Base-by-base conservation (phyloP, 1,140 invertebrate genomes). In the Aradophagus sp. region DNA sequence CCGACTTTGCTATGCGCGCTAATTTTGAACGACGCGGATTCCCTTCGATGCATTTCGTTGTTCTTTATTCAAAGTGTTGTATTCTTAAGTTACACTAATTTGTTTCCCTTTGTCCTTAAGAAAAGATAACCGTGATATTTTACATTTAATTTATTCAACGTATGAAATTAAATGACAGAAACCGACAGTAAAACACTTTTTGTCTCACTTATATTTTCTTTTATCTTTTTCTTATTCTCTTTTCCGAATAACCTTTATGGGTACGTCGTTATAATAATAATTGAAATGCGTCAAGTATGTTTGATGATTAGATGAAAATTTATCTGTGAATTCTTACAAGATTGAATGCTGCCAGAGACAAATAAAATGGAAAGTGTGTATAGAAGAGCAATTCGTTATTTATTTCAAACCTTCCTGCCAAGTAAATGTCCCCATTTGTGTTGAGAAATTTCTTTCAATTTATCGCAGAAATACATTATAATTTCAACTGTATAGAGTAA, bases 271-370 rank as follows among this genome's bases (percentile, higher is more conserved):
- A 26, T 17, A 17, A 36, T 42, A 14, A 34, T 38, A 26, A 17
- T 31, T 36, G 44, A 69, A 48, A 48, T 69, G 55, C 65, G 56
- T 35, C 62, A 66, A 56, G 44, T 66, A 58, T 62, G 50, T 62
- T 69, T 62, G 39, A 50, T 50, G 34, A 61, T 62, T 69, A 56
- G 48, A 48, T 61, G 55, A 61, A 68, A 68, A 68, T 53, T 47
- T 61, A 69, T 69, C 55, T 69, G 66, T 62, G 48, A 69, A 69
- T 69, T 66, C 62, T 66, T 66, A 56, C 50, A 66, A 56, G 62
- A 14, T 34, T 61, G 55, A 69, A 69, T 69, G 66, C 61, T 55
- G 19, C 34, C 55, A 53, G 65, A 68, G 65, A 68, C 65, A 59
- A 68, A 69, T 69, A 69, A 69, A 62, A 62, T 47, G 66, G 62